Percentiles rank a stretch among this genome's conserved stretches.
phyloP scores from a whole-genome alignment of 2,797 vertebrate species.

The Spondyliosoma cantharus region DNA sequence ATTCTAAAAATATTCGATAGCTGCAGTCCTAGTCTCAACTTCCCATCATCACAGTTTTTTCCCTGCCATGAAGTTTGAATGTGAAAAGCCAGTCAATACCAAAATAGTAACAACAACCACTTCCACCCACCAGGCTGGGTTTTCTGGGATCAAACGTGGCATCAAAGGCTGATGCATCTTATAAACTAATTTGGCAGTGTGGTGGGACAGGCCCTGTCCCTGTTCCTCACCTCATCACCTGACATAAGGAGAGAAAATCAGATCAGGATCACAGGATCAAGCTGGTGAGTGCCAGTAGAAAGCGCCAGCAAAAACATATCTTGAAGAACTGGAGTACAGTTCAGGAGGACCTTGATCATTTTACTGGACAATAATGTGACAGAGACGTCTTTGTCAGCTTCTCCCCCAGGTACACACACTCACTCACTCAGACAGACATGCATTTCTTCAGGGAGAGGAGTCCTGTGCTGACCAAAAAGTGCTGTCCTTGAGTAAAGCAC shows the following conservation, averaged over 20 bases:
- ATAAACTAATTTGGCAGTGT: constrained; percentile 6
- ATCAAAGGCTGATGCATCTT: constrained; percentile 18
- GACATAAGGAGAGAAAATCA: constrained; percentile 50
- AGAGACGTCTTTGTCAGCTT: background rate
- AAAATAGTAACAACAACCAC: background rate
- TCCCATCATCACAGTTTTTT: constrained; percentile 5
- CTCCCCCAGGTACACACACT: background rate
- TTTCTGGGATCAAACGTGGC: constrained; percentile 7
- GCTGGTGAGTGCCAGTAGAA: constrained; percentile 13
- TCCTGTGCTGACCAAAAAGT: background rate
- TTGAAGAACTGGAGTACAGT: background rate
- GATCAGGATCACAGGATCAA: constrained; percentile 61
- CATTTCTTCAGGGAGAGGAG: constrained; percentile 1
- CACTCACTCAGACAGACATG: constrained; percentile 8
- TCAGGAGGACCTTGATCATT: background rate
- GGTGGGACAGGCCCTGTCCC: background rate
- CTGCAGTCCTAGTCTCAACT: too few species aligned
- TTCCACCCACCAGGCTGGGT: constrained; percentile 3
- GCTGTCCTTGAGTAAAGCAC: background rate
- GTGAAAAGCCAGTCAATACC: background rate
- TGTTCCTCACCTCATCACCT: constrained; percentile 28
- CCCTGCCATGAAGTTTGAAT: background rate
- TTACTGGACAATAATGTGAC: constrained; percentile 4
- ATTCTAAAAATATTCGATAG: too few species aligned
- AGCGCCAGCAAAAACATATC: background rate